A percentile compares a stretch with the other conserved stretches of the same genome.
Conservation (phyloP, 2,888 invertebrate species). For the Zeuzera pyrina region DNA sequence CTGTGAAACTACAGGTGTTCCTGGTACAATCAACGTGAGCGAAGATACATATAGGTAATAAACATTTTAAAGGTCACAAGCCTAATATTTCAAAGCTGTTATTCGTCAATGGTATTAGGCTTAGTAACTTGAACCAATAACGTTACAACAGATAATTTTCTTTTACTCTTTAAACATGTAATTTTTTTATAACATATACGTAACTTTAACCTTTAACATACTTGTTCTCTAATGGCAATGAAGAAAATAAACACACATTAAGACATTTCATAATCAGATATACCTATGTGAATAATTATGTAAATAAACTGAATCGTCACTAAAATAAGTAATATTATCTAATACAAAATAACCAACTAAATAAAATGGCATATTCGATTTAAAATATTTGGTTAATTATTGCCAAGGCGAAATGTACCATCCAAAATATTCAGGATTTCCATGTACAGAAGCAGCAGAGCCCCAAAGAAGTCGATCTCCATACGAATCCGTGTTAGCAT, state of each 20-base stretch:
- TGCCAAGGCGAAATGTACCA: conserved; percentile 13
- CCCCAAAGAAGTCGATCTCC: conserved; percentile 23
- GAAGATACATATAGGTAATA: conserved; percentile 92
- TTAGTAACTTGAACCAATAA: not conserved
- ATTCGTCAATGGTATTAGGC: not conserved
- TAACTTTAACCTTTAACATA: not conserved
- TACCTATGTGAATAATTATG: no score
- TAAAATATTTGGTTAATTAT: no score
- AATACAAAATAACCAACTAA: no score
- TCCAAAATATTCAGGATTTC: conserved; percentile 11
- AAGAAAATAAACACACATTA: no score
- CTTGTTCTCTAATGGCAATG: not conserved
- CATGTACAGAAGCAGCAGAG: conserved; percentile 13
- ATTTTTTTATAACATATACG: not conserved
- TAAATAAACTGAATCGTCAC: no score
- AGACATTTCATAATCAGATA: no score
- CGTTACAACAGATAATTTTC: not conserved
- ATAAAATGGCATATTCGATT: no score
- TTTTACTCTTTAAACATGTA: not conserved
- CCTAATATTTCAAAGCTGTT: not conserved
- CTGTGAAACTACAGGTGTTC: conserved; percentile 92
- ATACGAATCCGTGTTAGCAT: conserved; percentile 7
- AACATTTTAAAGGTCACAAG: conserved; percentile 4
- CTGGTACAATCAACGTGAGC: conserved; percentile 92
- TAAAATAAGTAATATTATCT: no score